Evolutionary conservation across 2,797 vertebrate species (phyloP).

Genomic region (Holocentrus rufus): DNA sequence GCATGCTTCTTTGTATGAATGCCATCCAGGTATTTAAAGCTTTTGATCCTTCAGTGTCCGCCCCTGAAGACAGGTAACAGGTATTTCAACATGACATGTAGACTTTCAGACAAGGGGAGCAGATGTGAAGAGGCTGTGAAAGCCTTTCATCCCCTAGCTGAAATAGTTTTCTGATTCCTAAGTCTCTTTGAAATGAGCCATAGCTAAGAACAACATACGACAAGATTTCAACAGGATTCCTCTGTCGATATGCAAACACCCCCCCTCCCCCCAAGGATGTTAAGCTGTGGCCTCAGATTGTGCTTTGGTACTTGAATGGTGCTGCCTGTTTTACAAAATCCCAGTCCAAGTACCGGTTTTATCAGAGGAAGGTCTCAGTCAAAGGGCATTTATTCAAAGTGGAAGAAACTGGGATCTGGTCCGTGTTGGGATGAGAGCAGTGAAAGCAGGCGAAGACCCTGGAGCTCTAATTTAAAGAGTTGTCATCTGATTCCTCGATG

Average conservation of each 20-base stretch:
- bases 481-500: not conserved
- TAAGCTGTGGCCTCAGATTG: slow-evolving; percentile 18
- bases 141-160: not conserved
- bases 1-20: too few species aligned
- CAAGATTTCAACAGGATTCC: not conserved
- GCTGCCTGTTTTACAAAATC: slow-evolving; percentile 31
- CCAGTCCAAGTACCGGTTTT: slow-evolving; percentile 16
- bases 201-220: too few species aligned
- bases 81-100: not conserved
- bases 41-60: not conserved
- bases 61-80: not conserved
- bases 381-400: slow-evolving; percentile 1
- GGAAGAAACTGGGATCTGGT: slow-evolving; percentile 26
- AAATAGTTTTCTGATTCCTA: too few species aligned
- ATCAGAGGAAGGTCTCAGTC: slow-evolving; percentile 11
- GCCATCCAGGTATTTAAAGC: too few species aligned
- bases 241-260: not conserved
- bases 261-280: slow-evolving; percentile 4
- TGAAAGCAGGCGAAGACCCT: slow-evolving; percentile 15
- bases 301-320: slow-evolving; percentile 47
- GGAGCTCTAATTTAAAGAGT: slow-evolving; percentile 17
- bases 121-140: not conserved
- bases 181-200: too few species aligned
- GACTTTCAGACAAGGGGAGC: not conserved
- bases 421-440: slow-evolving; percentile 26